Evolutionary conservation across 2,797 vertebrate genomes (phyloP), one percentile per base, ranked within the genome.

Genomic region (Melanotaenia pygmaea): DNA sequence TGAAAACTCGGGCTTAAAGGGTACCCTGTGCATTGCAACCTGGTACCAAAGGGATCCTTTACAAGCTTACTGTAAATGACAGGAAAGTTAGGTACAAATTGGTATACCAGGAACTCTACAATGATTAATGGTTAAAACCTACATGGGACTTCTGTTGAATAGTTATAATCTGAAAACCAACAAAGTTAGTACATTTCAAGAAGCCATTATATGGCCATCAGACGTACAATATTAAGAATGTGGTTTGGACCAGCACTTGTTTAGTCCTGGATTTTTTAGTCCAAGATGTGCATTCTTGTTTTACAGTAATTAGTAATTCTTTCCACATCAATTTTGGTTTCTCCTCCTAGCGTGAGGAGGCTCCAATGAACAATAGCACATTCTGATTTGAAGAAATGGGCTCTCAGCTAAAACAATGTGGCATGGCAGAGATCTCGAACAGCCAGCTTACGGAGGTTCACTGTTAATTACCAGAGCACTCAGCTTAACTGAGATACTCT

Each of bases 381-480:
- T 79, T 83, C 64, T 81, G 43, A 72, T 58, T 50, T 37, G 57
- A 62, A 64, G 24, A 67, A 84, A 78, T 43, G 38, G 63, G 1
- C 38, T 53, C 80, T 82, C 70, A 74, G 35, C 26, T 74, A 59
- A 84, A 91, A 92, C 86, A 90, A 86, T 83, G 83, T 26, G 13
- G 47, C 83, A 81, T 85, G 89, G 72, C 72, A 63, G 64, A 75
- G 18, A 67, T 75, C 60, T 83, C 78, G 82, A 72, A 80, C 78
- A 81, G 79, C 47, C 77, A 70, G 86, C 81, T 79, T 81, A 88
- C 70, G 79, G 71, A 62, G 73, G 85, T 90, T 90, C 88, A 59
- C 79, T 82, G 85, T 86, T 93, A 91, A 94, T 94, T 92, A 92
- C 88, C 76, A 88, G 70, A 80, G 77, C 83, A 86, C 80, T 88